phyloP scores from a whole-genome alignment of 2,113 vertebrate species.

The Butastur rufipennis region DNA sequence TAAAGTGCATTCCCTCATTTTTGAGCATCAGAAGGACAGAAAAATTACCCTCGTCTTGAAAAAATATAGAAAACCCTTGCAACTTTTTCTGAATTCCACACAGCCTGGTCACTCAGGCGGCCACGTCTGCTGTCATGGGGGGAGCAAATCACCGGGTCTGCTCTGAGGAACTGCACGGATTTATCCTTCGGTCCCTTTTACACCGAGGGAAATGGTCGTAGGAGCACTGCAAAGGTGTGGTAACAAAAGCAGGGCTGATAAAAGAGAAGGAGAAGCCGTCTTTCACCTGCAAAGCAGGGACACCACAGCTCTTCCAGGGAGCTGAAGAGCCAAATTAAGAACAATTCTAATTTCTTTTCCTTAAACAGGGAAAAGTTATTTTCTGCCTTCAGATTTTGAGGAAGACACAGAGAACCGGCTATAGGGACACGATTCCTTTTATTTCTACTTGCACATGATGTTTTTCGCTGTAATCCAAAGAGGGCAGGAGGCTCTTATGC shows the following conservation, averaged over 20 bases:
- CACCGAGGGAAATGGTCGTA: not conserved
- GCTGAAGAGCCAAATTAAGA: not conserved
- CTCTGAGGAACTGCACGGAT: not conserved
- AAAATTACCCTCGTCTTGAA: not conserved
- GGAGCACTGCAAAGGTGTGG: not conserved
- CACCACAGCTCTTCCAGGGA: not conserved
- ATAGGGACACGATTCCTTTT: not conserved
- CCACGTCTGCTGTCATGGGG: not conserved
- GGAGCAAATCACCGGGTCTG: not conserved
- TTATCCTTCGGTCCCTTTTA: not conserved
- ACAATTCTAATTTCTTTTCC: not conserved
- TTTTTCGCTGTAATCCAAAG: not conserved
- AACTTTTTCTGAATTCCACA: not conserved
- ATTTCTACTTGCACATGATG: not conserved
- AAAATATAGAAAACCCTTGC: not conserved
- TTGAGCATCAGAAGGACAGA: not conserved
- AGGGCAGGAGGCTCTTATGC: not conserved
- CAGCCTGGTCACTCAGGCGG: accelerated
- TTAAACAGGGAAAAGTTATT: not conserved
- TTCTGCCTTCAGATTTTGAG: not conserved
- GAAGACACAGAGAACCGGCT: not conserved
- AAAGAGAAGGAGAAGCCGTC: not conserved
- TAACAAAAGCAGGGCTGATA: not conserved
- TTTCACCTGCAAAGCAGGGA: not conserved
- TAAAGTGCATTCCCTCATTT: not conserved